Evolutionary conservation across 2,888 invertebrate genomes (phyloP).

Genomic region (Endotricha flammealis): DNA sequence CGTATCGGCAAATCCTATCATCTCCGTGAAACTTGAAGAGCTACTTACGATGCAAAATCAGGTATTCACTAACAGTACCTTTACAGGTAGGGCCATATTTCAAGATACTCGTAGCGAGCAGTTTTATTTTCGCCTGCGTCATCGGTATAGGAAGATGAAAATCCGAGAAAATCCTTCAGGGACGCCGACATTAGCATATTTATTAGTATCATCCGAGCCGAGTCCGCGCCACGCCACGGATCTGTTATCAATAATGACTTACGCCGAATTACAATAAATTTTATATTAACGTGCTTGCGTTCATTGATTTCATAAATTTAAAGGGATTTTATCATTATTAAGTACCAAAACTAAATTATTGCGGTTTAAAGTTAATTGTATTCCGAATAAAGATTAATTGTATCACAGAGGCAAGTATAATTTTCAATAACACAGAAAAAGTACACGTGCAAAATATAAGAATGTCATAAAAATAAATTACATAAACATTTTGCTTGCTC

Average conservation of each 20-base stretch:
- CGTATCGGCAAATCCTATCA: not conserved
- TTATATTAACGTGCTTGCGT: too few species aligned
- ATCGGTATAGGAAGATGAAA: slow-evolving; percentile 60
- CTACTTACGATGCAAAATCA: slow-evolving; percentile 31
- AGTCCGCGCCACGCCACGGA: slow-evolving; percentile 39
- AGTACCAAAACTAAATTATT: too few species aligned
- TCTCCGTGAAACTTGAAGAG: slow-evolving; percentile 26
- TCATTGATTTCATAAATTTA: too few species aligned
- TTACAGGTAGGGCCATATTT: slow-evolving; percentile 47
- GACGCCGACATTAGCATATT: slow-evolving; percentile 68
- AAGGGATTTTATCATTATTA: too few species aligned
- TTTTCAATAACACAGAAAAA: too few species aligned
- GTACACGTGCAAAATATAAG: too few species aligned
- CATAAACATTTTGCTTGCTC: too few species aligned
- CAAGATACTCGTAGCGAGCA: slow-evolving; percentile 36
- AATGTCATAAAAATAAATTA: too few species aligned
- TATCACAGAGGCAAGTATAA: too few species aligned
- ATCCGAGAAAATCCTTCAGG: slow-evolving; percentile 67
- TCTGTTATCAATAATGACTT: slow-evolving; percentile 63
- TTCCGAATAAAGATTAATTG: too few species aligned
- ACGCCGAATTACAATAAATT: slow-evolving; percentile 44
- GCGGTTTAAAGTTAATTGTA: too few species aligned
- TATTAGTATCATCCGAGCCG: slow-evolving; percentile 59
- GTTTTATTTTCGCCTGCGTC: slow-evolving; percentile 60
- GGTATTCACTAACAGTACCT: slow-evolving; percentile 25